Evolutionary conservation across 1,140 invertebrate species (phyloP), one percentile per base, ranked within the genome.

Genomic region (Drosophila aff.): DNA sequence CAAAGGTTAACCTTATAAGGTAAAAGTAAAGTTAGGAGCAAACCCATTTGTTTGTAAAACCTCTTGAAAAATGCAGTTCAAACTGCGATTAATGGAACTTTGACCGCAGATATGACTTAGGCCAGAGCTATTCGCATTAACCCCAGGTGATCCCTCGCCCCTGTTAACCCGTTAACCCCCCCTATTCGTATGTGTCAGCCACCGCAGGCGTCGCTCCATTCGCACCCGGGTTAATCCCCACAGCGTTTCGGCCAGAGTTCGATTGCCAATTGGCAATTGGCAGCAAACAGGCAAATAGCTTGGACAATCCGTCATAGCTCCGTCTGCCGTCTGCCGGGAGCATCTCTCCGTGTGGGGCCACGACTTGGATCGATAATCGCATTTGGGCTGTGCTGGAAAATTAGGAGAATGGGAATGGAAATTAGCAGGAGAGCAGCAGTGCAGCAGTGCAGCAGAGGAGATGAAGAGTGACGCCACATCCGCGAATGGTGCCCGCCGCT

Each of bases 241-340:
- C 47, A n/a, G 46, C 43, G 23, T 31, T 18, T 21, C 21, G 40
- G 33, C 36, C 68, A 33, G 50, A 47, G 43, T 62, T 36, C 59
- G 40, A 49, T 49, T 76, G 64, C 16, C 52, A 64, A 76, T 65
- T 75, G 58, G 10, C 73, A 59, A 67, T 76, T 41, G 63, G 36
- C 63, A 58, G 41, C 57, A 77, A 59, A 77, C 63, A 40, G 43
- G 55, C 73, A 59, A 77, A 68, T 46, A 68, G 18, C 55, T 50
- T 44, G 41, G 64, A 59, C 55, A 77, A 68, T 55, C 74, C 63
- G 41, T 76, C 71, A 43, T 21, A 28, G 60, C 38, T 31, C 23
- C 36, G 50, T 36, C 3, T 50, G 41, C 23, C 36, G 50, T 36
- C 3, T 50, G 43, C 43, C 52, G 61, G 61, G 6, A 49, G 23